Conservation (phyloP, 92 coral and sea anemone genomes). For the Actinostola sp. region DNA sequence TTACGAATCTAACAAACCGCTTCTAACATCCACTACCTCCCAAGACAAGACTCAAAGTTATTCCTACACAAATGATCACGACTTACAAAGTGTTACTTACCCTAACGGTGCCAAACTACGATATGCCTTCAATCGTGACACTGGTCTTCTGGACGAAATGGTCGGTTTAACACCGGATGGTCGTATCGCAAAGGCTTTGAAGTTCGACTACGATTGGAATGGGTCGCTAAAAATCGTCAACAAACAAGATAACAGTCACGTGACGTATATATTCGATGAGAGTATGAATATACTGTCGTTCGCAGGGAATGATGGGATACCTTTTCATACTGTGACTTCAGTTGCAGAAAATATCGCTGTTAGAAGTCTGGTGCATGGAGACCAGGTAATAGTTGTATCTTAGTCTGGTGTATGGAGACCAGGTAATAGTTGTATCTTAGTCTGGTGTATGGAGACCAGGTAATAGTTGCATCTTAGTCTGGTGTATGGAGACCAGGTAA, state of each 20-base stretch:
- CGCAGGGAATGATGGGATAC: slow-evolving; percentile 43
- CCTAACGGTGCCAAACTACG: slow-evolving; percentile 43
- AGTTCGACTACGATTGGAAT: slow-evolving; percentile 66
- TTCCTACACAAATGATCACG: slow-evolving; percentile 49
- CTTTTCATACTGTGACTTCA: slow-evolving; percentile 33
- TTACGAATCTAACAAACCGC: slow-evolving; percentile 33
- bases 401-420: too few species aligned
- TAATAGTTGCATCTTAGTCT: too few species aligned
- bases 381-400: slow-evolving; percentile 35
- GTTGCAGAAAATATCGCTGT: slow-evolving; percentile 22
- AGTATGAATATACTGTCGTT: slow-evolving; percentile 22
- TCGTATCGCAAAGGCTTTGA: slow-evolving; percentile 29
- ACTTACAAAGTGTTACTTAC: slow-evolving; percentile 65
- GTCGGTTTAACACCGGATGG: slow-evolving; percentile 47
- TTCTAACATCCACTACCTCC: slow-evolving; percentile 45
- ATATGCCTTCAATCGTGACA: slow-evolving; percentile 56
- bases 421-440: too few species aligned
- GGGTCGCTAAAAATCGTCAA: slow-evolving; percentile 43
- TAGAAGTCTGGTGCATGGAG: slow-evolving; percentile 43
- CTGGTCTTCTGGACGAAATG: slow-evolving; percentile 48
- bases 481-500: too few species aligned
- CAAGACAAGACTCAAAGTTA: slow-evolving; percentile 53
- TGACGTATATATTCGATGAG: slow-evolving; percentile 46
- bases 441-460: too few species aligned
- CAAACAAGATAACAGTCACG: slow-evolving; percentile 20